These are phyloP conservation scores for Loxodonta africana DNA, from an alignment of 2,113 vertebrate genomes.

Conservation along the genomic window DNA sequence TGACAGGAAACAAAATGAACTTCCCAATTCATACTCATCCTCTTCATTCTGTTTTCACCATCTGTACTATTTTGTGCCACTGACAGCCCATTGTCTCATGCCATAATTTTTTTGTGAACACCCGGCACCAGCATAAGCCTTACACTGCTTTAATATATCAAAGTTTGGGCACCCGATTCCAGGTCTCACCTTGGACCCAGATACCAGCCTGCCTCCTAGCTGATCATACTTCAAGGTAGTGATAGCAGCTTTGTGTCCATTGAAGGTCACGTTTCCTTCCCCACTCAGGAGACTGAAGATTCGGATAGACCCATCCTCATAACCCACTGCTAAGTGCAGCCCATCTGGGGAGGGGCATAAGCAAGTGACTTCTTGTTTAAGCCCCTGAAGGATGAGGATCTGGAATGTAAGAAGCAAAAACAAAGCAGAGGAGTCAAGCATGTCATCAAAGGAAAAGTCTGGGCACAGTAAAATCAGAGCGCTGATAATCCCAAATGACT, in stretches of 20 bases:
- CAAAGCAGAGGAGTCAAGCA: background rate
- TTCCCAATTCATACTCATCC: background rate
- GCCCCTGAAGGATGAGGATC: constrained; percentile 96
- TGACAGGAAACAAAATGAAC: background rate
- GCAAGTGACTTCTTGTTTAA: constrained; percentile 95
- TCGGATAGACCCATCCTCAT: constrained; percentile 95
- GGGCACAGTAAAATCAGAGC: background rate
- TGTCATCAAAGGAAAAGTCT: background rate
- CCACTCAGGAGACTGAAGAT: constrained; percentile 95
- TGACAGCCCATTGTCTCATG: background rate
- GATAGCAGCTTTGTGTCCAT: constrained; percentile 95
- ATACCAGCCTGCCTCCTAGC: constrained; percentile 94
- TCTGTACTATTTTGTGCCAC: background rate
- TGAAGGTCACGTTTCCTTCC: constrained; percentile 94
- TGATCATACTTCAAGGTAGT: constrained; percentile 93
- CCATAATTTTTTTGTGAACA: background rate
- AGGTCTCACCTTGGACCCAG: constrained; percentile 94
- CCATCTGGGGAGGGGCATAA: constrained; percentile 95
- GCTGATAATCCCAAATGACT: background rate
- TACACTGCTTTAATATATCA: background rate
- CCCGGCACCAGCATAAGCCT: background rate
- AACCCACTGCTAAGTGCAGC: constrained; percentile 95
- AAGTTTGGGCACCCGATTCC: background rate
- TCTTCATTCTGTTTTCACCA: background rate
- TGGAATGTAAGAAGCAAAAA: constrained; percentile 83